Percentiles rank a stretch among this genome's conserved stretches.
Conservation (phyloP, 1,140 invertebrate species). For the Agraylea sexmaculata region DNA sequence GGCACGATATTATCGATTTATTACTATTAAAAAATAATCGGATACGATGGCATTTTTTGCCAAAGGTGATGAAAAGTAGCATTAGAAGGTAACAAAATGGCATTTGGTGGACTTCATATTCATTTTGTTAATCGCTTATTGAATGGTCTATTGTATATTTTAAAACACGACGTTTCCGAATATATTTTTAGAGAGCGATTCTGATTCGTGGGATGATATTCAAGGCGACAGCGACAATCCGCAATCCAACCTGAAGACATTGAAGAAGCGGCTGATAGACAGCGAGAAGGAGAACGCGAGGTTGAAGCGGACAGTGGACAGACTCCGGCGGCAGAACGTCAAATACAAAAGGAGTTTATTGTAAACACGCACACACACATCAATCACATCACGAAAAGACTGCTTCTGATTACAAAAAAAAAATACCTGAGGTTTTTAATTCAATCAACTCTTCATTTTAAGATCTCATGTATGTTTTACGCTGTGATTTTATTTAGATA, state of each 20-base stretch:
- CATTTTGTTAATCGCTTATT: neutral
- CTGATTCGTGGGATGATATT: slow-evolving; percentile 1
- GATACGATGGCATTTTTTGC: too few relatives aligned
- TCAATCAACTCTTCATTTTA: too few relatives aligned
- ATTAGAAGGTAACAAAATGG: neutral
- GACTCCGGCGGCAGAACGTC: slow-evolving; percentile 6
- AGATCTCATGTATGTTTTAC: too few relatives aligned
- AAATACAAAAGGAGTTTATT: slow-evolving; percentile 8
- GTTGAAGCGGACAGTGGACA: slow-evolving; percentile 8
- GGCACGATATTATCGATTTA: too few relatives aligned
- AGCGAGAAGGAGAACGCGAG: slow-evolving; percentile 8
- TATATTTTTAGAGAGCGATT: neutral
- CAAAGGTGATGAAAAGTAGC: neutral
- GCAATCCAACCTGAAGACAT: neutral
- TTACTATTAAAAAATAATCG: too few relatives aligned
- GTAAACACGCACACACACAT: too few relatives aligned
- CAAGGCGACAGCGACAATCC: neutral
- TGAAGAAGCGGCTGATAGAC: slow-evolving; percentile 12
- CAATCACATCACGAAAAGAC: too few relatives aligned
- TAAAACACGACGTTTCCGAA: neutral
- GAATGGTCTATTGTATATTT: neutral
- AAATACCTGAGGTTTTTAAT: too few relatives aligned
- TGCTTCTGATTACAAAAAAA: too few relatives aligned
- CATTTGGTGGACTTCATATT: neutral
- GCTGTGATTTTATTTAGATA: too few relatives aligned